A percentile compares a stretch with the other conserved stretches of the same genome.
These are phyloP conservation scores for Excalfactoria chinensis DNA, from an alignment of 2,113 vertebrate genomes.

Conservation along the genomic window DNA sequence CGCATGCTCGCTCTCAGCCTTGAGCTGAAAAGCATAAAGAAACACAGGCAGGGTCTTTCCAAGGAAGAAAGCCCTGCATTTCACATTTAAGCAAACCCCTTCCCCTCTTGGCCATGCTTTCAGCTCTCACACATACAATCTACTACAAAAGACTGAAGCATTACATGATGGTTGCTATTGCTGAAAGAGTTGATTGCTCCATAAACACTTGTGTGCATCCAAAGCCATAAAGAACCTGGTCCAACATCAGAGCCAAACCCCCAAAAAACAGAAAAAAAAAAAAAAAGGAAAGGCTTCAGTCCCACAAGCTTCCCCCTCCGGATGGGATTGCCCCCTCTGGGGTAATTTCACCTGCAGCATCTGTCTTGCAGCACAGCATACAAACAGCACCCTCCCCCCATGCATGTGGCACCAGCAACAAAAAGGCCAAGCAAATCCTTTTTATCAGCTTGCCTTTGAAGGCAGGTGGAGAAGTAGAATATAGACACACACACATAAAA, in stretches of 20 bases:
- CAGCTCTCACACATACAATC: neutral
- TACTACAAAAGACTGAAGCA: constrained; percentile 15
- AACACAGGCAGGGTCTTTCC: constrained; percentile 18
- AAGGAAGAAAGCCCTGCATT: neutral
- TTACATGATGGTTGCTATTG: neutral
- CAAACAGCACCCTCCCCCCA: constrained; percentile 23
- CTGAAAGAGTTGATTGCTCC: neutral
- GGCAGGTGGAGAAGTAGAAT: constrained; percentile 49
- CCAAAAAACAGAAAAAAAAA: neutral
- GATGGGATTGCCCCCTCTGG: neutral
- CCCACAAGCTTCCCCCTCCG: fast-evolving
- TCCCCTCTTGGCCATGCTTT: neutral
- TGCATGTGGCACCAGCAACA: neutral
- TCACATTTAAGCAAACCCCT: neutral
- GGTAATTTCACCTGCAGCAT: constrained; percentile 42
- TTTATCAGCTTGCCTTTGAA: constrained; percentile 42
- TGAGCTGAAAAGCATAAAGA: constrained; percentile 37
- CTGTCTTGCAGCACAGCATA: neutral
- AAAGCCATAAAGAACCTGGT: neutral
- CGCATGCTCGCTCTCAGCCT: neutral
- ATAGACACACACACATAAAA: neutral
- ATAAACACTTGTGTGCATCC: neutral
- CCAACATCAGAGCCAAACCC: neutral
- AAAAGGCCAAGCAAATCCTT: constrained; percentile 62
- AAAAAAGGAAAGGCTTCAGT: neutral